phyloP scores from a whole-genome alignment of 2,888 invertebrate genomes.

The Drosophila prolongata region DNA sequence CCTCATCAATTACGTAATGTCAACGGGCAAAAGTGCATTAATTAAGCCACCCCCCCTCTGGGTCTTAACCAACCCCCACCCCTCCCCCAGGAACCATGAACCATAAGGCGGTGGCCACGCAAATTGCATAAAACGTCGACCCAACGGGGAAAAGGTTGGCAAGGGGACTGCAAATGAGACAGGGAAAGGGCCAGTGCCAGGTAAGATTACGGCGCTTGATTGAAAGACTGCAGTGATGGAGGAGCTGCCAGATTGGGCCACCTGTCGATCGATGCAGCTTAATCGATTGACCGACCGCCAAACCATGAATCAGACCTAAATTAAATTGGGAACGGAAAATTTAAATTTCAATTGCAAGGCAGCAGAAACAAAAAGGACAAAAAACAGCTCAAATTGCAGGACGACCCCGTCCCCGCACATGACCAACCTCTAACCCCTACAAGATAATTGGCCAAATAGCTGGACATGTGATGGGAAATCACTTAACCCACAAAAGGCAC shows the following conservation, averaged over 20 bases:
- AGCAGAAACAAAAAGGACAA: background rate
- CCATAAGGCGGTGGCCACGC: slow-evolving; percentile 11
- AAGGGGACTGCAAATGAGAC: background rate
- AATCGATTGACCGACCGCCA: slow-evolving; percentile 13
- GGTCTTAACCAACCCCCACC: too few relatives aligned
- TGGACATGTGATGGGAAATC: slow-evolving; percentile 10
- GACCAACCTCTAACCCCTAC: background rate
- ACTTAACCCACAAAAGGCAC: slow-evolving; percentile 5
- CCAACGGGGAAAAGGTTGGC: background rate
- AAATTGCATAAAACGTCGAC: slow-evolving; percentile 53
- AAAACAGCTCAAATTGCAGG: slow-evolving; percentile 7
- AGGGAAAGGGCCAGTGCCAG: background rate
- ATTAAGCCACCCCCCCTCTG: slow-evolving; percentile 12
- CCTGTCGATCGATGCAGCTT: slow-evolving; percentile 22
- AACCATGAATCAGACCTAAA: background rate
- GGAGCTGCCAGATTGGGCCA: slow-evolving; percentile 10
- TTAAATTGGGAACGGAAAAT: background rate
- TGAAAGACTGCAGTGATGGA: slow-evolving; percentile 38
- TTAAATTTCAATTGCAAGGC: background rate
- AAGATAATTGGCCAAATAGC: slow-evolving; percentile 16
- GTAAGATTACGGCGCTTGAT: slow-evolving; percentile 37
- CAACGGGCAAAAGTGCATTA: slow-evolving; percentile 31
- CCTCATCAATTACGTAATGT: slow-evolving; percentile 34
- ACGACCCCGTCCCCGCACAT: background rate
- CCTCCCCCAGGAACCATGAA: background rate